Base-by-base conservation (phyloP, 2,113 vertebrate species). In the Machaerirhynchus nigripectus region DNA sequence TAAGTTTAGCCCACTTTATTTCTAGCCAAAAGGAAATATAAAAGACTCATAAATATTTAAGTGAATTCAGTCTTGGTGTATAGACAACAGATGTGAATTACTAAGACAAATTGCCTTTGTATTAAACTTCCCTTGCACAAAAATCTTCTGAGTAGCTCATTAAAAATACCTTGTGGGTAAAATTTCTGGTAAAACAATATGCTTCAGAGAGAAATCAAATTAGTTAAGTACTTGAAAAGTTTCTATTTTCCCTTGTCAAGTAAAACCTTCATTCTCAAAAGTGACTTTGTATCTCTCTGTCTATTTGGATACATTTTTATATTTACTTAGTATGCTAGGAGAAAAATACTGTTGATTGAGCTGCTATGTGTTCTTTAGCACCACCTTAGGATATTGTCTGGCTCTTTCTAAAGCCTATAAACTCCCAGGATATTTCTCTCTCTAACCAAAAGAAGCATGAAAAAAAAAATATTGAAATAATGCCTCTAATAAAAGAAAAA, bases 41-140 rank as follows among this genome's bases (percentile, higher is more conserved):
- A 78, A 87, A 71, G 22, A 56, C 67, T 33, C 79, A 96, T 95
- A 92, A 96, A 96, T 96, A 95, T 95, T 93, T 92, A 67, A 97
- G 78, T 79, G 78, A 87, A 92, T 95, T 91, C 78, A 93, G n/a
- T 65, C 69, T 71, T 24, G 70, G 40, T 71, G 37, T 81, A 39
- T 74, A 88, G 87, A 94, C 97, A 94, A 88, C 87, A 95, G 76
- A 94, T 97, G 57, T 46, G 33, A 95, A 91, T 89, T 93, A 44
- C 65, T 53, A 57, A 75, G 77, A 95, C 68, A 96, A 96, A 93
- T 91, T 95, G 42, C 44, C 55, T 90, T 97, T 93, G 93, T 95
- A 69, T 89, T 94, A 94, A 92, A 94, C 70, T 75, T 76, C n/a
- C 83, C 63, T 89, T 92, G 55, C 77, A 64, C 57, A 61, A 81